Percentiles rank a stretch among this genome's conserved stretches.
phyloP scores from a whole-genome alignment of 2,113 vertebrate species.

The Carassius carassius region DNA sequence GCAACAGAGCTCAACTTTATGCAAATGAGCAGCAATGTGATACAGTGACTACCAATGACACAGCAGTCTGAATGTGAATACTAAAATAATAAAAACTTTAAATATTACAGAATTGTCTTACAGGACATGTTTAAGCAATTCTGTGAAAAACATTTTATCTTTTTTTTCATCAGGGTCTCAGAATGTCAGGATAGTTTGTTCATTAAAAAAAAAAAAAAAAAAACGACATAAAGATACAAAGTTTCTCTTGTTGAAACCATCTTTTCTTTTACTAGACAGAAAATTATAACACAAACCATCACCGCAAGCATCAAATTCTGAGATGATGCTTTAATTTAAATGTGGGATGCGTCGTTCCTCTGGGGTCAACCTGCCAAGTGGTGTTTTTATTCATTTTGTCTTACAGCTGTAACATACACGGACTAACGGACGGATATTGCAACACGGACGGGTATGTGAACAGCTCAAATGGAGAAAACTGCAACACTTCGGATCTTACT shows the following conservation, averaged over 20 bases:
- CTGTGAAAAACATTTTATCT: background rate
- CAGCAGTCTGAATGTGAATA: background rate
- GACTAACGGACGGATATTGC: background rate
- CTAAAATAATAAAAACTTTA: background rate
- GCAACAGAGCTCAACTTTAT: constrained; percentile 32
- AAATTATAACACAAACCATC: constrained; percentile 65
- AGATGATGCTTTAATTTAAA: constrained; percentile 65
- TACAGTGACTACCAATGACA: background rate
- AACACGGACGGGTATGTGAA: background rate
- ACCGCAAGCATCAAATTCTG: constrained; percentile 52
- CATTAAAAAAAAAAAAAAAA: constrained; percentile 76
- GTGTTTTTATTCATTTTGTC: constrained; percentile 60
- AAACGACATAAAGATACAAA: constrained; percentile 52
- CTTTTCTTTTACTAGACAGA: constrained; percentile 60
- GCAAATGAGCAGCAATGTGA: background rate
- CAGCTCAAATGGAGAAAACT: background rate
- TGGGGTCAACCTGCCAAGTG: constrained; percentile 52
- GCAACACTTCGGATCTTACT: constrained; percentile 14
- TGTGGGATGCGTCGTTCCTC: constrained; percentile 33
- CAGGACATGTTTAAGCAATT: background rate
- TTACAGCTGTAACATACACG: background rate
- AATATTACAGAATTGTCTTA: background rate
- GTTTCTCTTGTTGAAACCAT: constrained; percentile 56
- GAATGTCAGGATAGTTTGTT: background rate
- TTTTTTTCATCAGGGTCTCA: no score